A percentile compares a stretch with the other conserved stretches of the same genome.
Conservation (phyloP, 2,113 vertebrate species). For the Platichthys stellatus region DNA sequence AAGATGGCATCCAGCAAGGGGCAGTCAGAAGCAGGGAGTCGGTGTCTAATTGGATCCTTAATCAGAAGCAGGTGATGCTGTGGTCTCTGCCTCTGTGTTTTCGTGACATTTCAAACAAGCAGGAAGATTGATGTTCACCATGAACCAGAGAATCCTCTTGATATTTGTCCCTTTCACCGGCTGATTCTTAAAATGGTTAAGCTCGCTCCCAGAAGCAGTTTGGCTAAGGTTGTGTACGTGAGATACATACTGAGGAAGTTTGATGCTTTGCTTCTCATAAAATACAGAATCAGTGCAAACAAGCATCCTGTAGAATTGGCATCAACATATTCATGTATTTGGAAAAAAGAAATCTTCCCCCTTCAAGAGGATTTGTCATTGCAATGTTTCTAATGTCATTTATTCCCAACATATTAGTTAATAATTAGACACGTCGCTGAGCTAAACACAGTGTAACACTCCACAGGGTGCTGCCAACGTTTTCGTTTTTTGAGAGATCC, state of each 20-base stretch:
- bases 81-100: conserved; percentile 11
- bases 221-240: background rate
- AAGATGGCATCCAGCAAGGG: conserved; percentile 64
- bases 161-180: conserved; percentile 27
- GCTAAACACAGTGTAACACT: background rate
- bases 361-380: background rate
- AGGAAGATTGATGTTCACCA: background rate
- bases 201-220: conserved; percentile 25
- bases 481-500: background rate
- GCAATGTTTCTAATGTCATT: background rate
- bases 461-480: conserved; percentile 1
- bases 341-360: background rate
- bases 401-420: background rate
- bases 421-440: background rate
- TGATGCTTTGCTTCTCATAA: background rate
- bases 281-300: conserved; percentile 10
- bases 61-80: conserved; percentile 63
- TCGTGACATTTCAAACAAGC: conserved; percentile 42
- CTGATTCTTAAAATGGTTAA: conserved; percentile 19
- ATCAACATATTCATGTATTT: background rate
- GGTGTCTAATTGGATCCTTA: conserved; percentile 69
- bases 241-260: conserved; percentile 7
- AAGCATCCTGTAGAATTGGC: background rate
- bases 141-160: conserved; percentile 5
- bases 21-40: conserved; percentile 47